Base-by-base conservation (phyloP, 2,888 invertebrate species). In the Charanyca ferruginea region DNA sequence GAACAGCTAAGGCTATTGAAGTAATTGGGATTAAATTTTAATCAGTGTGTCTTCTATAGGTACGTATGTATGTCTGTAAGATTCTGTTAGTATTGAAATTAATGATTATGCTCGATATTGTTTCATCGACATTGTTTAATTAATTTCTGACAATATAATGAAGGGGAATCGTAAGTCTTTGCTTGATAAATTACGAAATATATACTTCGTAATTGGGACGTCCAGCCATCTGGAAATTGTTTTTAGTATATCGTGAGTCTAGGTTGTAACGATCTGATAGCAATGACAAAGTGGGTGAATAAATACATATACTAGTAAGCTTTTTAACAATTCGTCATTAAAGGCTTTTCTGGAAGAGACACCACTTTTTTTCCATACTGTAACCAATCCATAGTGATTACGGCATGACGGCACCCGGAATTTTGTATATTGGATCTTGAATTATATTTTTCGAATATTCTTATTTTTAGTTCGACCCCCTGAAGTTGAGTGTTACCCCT, bases 21-120 rank as follows among this genome's bases (percentile, higher is more conserved):
- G 53, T 77, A 81, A 84, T 81, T 74, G 68, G 66, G 51, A 79
- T 83, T 81, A 73, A 77, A 77, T 62, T 80, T 79, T 81, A 84
- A 84, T 83, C 76, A 77, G 78, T 58, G 58, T 74, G n/a, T 68
- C 69, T 70, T 67, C 20, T 61, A 57, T 28, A 52, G 49, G 45
- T 66, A 52, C 57, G 63, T 73, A 22, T 20, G 22, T 59, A 9
- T 54, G 16, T 55, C 41, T 41, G 22, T 45, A n/a, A 42, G 58
- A 47, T 72, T 42, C 48, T 44, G 51, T 20, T 53, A 20, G 51
- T 58, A 77, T 73, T 71, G 62, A 68, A 69, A 80, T 82, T 77
- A 80, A 83, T 82, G 62, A 68, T 51, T 28, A 28, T 53, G 3
- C 38, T 44, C 18, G 54, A 47, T 69, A 54, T 20, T 59, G 44